Evolutionary conservation across 2,888 invertebrate genomes (phyloP).

Genomic region (Mechanitis mazaeus): DNA sequence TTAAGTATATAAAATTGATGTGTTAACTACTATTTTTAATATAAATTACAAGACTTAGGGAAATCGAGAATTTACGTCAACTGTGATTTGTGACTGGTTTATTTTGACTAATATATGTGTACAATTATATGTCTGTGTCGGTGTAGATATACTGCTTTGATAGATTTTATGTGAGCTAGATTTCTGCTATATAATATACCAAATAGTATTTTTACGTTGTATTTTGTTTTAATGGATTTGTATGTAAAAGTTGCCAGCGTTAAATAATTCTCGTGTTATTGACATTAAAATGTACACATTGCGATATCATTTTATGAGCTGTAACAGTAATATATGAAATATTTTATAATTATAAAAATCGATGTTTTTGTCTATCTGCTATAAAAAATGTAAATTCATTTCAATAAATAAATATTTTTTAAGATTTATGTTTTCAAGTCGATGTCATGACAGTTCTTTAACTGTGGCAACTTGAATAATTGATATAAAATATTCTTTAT

Average conservation of each 20-base stretch:
- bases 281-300: neutral
- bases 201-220: slow-evolving; percentile 77
- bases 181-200: slow-evolving; percentile 74
- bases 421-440: slow-evolving; percentile 20
- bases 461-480: slow-evolving; percentile 47
- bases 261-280: slow-evolving; percentile 30
- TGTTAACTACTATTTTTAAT: slow-evolving; percentile 61
- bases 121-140: slow-evolving; percentile 64
- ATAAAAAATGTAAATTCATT: no score
- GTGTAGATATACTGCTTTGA: slow-evolving; percentile 68
- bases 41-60: slow-evolving; percentile 69
- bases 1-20: slow-evolving; percentile 56
- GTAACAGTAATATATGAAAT: neutral
- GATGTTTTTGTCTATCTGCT: no score
- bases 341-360: neutral
- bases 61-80: slow-evolving; percentile 75
- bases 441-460: slow-evolving; percentile 31
- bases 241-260: slow-evolving; percentile 48
- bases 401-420: no score
- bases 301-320: neutral
- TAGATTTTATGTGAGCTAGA: slow-evolving; percentile 73
- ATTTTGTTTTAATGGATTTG: slow-evolving; percentile 68
- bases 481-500: slow-evolving; percentile 68
- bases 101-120: slow-evolving; percentile 72
- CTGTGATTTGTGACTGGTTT: slow-evolving; percentile 77